Evolutionary conservation across 2,888 invertebrate genomes (phyloP), one percentile per base, ranked within the genome.

Genomic region (Rutpela maculata): DNA sequence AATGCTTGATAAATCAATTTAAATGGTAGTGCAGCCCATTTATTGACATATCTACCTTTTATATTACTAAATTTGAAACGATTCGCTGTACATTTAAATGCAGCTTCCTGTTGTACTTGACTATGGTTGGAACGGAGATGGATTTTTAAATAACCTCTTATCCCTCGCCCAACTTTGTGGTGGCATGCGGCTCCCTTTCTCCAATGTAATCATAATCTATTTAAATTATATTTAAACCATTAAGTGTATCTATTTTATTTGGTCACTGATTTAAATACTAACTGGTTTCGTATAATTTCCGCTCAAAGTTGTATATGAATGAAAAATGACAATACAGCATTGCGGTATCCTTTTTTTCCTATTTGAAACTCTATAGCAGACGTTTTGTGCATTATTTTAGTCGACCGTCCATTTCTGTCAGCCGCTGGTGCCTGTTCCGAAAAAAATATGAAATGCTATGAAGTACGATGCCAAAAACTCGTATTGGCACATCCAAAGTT

Each of bases 1-100:
- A 82, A 81, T 83, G 83, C 81, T 81, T 83, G 83, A 84, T 84
- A 85, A 84, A 85, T 84, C 83, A 85, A 82, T 81, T 80, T 77
- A 78, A 80, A 81, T 81, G 84, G 70, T 70, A 77, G 82, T 82
- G 82, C 81, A 83, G 84, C 84, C 83, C 85, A 75, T 82, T 82
- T 83, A 84, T 83, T 82, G 84, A 84, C 82, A 82, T 83, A 70
- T 83, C 81, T 77, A 83, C 84, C 83, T 86, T 87, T 88, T 87
- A 87, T 88, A 87, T 87, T 85, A 85, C 85, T 84, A 85, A 87
- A 86, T 88, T 87, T 87, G 86, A 87, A 88, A 87, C 86, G 86
- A 86, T 86, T 87, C 87, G 85, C 85, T 88, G 86, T 87, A 85
- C 87, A 88, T 88, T 88, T 86, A 88, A 88, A 88, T 88, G 86